phyloP scores from a whole-genome alignment of 2,113 vertebrate species.

The Ia io region DNA sequence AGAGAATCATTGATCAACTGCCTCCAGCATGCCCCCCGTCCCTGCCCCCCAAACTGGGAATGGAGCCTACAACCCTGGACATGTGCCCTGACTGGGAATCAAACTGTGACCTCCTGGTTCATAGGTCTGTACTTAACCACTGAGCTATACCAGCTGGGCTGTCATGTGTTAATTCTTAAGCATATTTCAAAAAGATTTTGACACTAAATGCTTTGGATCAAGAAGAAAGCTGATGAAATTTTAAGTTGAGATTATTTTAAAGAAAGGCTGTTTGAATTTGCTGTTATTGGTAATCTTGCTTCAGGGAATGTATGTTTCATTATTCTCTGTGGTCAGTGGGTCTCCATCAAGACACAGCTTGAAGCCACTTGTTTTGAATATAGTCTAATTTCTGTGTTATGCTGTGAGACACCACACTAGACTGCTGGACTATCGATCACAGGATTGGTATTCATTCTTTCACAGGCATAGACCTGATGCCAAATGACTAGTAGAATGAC shows the following conservation, averaged over 20 bases:
- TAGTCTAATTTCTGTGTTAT: background rate
- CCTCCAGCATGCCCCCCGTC: too few species aligned
- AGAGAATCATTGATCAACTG: too few species aligned
- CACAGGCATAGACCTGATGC: background rate
- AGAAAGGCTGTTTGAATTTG: background rate
- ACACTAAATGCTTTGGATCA: background rate
- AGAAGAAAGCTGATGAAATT: background rate
- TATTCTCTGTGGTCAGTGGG: background rate
- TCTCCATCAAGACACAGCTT: background rate
- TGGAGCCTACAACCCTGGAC: too few species aligned
- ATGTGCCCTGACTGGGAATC: too few species aligned
- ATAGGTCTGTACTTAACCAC: too few species aligned
- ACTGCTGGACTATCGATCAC: background rate
- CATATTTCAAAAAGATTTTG: background rate
- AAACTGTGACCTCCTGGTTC: too few species aligned
- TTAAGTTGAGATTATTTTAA: slow-evolving; percentile 6
- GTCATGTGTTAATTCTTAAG: background rate
- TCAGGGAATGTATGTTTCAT: background rate
- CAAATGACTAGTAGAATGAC: background rate
- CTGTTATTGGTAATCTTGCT: background rate
- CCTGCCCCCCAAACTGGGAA: too few species aligned
- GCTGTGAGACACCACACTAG: background rate
- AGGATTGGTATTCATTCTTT: background rate
- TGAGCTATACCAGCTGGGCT: too few species aligned
- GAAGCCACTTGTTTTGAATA: background rate